phyloP scores from a whole-genome alignment of 2,888 invertebrate genomes.

The Eristalis intricaria region DNA sequence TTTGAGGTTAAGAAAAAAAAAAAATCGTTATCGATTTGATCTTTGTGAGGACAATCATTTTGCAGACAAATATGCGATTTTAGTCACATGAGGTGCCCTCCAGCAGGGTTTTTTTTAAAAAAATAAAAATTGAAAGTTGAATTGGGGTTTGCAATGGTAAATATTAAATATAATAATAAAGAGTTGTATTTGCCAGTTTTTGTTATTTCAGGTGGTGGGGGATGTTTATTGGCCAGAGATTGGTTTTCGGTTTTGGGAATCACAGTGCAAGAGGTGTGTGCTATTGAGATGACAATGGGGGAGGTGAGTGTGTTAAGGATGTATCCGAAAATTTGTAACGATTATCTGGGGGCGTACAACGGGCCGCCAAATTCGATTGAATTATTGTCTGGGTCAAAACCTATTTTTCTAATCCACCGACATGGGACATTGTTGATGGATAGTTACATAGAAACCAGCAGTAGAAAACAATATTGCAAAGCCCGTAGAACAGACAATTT shows the following conservation, averaged over 20 bases:
- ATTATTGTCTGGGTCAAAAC: not conserved
- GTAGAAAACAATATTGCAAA: too few species aligned
- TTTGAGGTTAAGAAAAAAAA: too few species aligned
- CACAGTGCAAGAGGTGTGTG: slow-evolving; percentile 6
- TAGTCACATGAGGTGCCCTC: too few species aligned
- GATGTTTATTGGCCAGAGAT: slow-evolving; percentile 35
- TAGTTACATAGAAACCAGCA: too few species aligned
- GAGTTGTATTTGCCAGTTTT: slow-evolving; percentile 18
- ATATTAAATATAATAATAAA: slow-evolving; percentile 6
- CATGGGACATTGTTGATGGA: too few species aligned
- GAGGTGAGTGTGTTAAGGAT: not conserved
- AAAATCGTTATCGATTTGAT: too few species aligned
- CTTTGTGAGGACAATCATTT: too few species aligned
- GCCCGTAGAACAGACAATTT: too few species aligned
- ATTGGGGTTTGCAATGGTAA: slow-evolving; percentile 14
- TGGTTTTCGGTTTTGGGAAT: slow-evolving; percentile 35
- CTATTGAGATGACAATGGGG: not conserved
- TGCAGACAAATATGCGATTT: too few species aligned
- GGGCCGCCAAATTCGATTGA: slow-evolving; percentile 10
- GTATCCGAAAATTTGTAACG: slow-evolving; percentile 1
- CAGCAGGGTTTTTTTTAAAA: too few species aligned
- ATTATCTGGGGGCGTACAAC: not conserved
- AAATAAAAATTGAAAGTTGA: too few species aligned
- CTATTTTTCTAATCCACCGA: slow-evolving; percentile 32
- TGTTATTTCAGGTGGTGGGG: slow-evolving; percentile 40